These are phyloP conservation scores for Alethe castanea DNA, from an alignment of 2,113 vertebrate genomes.

Conservation along the genomic window DNA sequence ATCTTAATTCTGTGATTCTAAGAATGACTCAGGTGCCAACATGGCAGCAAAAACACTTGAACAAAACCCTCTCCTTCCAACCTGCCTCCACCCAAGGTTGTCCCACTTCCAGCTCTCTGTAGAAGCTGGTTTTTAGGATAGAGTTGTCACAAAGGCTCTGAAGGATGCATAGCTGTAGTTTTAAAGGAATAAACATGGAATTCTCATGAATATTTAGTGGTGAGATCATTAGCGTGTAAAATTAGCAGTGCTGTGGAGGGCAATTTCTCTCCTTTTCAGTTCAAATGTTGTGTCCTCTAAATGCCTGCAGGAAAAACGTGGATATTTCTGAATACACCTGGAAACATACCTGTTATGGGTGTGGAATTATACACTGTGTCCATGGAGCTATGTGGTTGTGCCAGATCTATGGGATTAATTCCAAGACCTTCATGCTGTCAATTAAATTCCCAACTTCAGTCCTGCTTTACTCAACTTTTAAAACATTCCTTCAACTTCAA, in stretches of 20 bases:
- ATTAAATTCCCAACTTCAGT: neutral
- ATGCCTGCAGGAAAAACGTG: neutral
- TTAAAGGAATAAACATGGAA: neutral
- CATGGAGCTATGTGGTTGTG: neutral
- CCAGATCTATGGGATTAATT: neutral
- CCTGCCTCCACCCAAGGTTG: neutral
- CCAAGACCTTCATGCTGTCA: neutral
- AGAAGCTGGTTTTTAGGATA: neutral
- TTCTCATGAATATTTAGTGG: neutral
- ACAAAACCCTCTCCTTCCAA: neutral
- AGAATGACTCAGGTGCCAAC: neutral
- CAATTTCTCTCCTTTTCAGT: neutral
- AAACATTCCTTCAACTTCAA: neutral
- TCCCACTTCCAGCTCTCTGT: neutral
- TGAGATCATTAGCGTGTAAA: neutral
- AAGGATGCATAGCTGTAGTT: neutral
- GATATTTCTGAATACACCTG: neutral
- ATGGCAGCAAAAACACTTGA: neutral
- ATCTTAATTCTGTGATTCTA: neutral
- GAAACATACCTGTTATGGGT: neutral
- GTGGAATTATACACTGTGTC: fast-evolving
- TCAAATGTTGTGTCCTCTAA: neutral
- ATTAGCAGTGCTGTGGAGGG: neutral
- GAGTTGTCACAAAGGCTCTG: neutral
- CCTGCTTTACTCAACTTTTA: neutral